Base-by-base conservation (phyloP, 53 echinoderm and acorn worm genomes). In the Zoroaster sp. region DNA sequence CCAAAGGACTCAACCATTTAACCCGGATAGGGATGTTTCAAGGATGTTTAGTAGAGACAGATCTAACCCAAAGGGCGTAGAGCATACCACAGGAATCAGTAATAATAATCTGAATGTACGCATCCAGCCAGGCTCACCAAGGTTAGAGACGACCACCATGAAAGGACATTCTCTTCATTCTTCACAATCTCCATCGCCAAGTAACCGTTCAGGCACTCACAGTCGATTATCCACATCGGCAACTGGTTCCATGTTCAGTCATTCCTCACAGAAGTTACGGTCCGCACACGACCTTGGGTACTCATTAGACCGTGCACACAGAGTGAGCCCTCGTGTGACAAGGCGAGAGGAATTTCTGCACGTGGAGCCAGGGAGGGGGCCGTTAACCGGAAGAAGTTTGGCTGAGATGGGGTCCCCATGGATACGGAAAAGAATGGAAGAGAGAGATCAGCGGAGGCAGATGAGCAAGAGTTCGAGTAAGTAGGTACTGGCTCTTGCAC, bases 401-500 rank as follows among this genome's bases (percentile, higher is more conserved):
- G 47, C 87, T 17, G 69, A 83, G 65, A 90, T 89, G 81, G 96
- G 96, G 37, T 96, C 96, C 12, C 96, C 96, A 5, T 96, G 89
- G 87, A 96, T 96, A 88, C 90, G 90, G 69, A 89, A 92, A 47
- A 69, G 88, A 45, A 96, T 96, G 90, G 93, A 89, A 35, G 83
- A 93, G 91, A 87, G 92, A 67, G 89, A 91, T 18, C 73, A 49
- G 35, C 69, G 83, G 18, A 76, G 89, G n/a, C 78, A 67, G 40
- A 81, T 81, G 39, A 81, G 81, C 81, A 87, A 80, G 89, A 89
- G 66, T 71, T 66, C 45, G 78, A 93, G 66, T 83, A 83, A 36
- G 83, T 88, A 92, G 77, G 92, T 92, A 83, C 14, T 66, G 47
- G 32, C 42, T n/a, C n/a, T n/a, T n/a, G n/a, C n/a, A n/a, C n/a